Evolutionary conservation across 1,140 invertebrate genomes (phyloP).

Genomic region (Trichonephila clavipes): DNA sequence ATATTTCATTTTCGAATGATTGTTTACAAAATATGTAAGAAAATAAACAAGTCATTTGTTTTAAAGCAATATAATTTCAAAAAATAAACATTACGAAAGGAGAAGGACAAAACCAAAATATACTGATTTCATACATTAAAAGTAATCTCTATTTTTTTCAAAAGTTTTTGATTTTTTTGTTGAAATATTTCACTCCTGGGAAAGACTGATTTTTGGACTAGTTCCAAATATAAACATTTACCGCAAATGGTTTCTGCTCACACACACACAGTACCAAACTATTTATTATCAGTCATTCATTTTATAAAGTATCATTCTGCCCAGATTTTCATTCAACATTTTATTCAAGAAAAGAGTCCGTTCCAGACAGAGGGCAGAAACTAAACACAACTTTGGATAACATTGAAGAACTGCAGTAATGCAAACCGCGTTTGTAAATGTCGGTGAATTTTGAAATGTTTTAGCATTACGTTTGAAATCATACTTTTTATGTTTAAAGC

Average conservation of each 20-base stretch:
- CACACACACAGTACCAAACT: neutral
- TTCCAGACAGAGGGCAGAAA: neutral
- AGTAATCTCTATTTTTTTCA: neutral
- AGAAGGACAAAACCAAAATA: neutral
- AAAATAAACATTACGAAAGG: neutral
- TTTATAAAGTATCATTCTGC: neutral
- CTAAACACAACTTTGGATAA: too few relatives aligned
- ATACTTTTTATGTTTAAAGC: too few relatives aligned
- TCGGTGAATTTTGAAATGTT: too few relatives aligned
- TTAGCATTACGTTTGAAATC: too few relatives aligned
- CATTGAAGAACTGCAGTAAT: too few relatives aligned
- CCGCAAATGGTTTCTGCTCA: neutral
- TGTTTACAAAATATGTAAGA: neutral
- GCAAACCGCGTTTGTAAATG: too few relatives aligned
- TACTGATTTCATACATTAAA: neutral
- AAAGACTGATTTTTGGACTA: neutral
- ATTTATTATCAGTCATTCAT: neutral
- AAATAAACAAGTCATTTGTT: neutral
- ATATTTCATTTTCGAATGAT: neutral
- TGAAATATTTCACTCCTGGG: neutral
- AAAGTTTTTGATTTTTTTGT: neutral
- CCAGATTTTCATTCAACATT: neutral
- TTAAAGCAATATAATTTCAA: neutral
- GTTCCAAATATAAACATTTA: constrained; percentile 24
- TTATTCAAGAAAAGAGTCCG: neutral